phyloP scores from a whole-genome alignment of 2,113 vertebrate species.

The Leptobrachium ailaonicum region DNA sequence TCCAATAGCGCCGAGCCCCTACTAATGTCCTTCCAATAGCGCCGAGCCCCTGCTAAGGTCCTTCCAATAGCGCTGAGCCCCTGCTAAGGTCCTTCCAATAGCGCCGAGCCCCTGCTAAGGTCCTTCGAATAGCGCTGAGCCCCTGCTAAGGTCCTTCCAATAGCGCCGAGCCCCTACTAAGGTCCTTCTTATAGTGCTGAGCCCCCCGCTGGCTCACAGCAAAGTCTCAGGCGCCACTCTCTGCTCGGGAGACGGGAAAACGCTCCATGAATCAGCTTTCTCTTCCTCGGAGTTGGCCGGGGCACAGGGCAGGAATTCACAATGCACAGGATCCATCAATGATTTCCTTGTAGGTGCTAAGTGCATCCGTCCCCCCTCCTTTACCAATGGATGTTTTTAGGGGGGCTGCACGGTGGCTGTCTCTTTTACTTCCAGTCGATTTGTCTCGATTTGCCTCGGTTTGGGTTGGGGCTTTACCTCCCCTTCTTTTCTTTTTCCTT shows the following conservation, averaged over 20 bases:
- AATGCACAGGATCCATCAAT: slow-evolving; percentile 51
- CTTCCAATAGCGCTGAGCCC: too few relatives aligned
- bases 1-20: too few relatives aligned
- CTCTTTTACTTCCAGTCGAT: background rate
- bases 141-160: background rate
- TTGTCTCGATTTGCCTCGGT: background rate
- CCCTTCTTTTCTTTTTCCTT: background rate
- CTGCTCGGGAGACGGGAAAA: slow-evolving; percentile 49
- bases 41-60: too few relatives aligned
- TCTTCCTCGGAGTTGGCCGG: slow-evolving; percentile 57
- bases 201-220: slow-evolving; percentile 29
- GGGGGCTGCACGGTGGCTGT: slow-evolving; percentile 27
- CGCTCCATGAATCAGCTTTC: slow-evolving; percentile 73
- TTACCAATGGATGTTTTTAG: background rate
- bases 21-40: too few relatives aligned
- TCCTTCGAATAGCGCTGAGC: slow-evolving; percentile 51
- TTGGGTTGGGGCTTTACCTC: slow-evolving; percentile 28
- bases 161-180: slow-evolving; percentile 38
- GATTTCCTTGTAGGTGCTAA: background rate
- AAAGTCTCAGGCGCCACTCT: slow-evolving; percentile 58
- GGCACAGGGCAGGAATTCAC: slow-evolving; percentile 60
- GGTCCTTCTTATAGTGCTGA: too few relatives aligned
- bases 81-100: too few relatives aligned
- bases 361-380: slow-evolving; percentile 9
- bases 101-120: slow-evolving; percentile 58